phyloP scores from a whole-genome alignment of 2,113 vertebrate species.

The Vicugna pacos region DNA sequence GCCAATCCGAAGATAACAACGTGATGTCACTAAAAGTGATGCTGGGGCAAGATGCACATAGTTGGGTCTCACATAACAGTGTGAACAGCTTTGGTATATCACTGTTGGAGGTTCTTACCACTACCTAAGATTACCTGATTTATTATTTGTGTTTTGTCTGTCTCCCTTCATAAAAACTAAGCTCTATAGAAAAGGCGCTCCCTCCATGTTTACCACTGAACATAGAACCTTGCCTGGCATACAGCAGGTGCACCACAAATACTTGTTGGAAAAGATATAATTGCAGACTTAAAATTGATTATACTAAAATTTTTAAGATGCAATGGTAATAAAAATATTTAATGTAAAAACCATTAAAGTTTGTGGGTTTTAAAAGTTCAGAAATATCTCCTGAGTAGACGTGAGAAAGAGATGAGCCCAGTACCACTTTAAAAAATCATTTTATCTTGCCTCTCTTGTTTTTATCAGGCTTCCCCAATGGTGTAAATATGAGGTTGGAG shows the following conservation, averaged over 20 bases:
- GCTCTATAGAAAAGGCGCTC: not conserved
- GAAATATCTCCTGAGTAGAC: not conserved
- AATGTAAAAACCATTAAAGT: not conserved
- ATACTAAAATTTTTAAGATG: not conserved
- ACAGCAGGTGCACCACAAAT: not conserved
- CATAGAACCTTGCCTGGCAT: not conserved
- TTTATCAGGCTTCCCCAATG: not conserved
- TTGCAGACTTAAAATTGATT: not conserved
- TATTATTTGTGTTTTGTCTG: not conserved
- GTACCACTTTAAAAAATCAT: constrained; percentile 18
- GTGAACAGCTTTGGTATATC: not conserved
- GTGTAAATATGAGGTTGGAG: not conserved
- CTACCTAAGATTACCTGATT: not conserved
- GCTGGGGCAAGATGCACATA: not conserved
- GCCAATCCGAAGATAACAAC: not conserved
- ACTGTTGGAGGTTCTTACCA: not conserved
- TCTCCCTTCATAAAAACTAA: not conserved
- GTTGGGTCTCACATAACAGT: not conserved
- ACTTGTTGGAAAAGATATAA: not conserved
- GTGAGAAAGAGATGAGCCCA: not conserved
- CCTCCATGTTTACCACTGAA: not conserved
- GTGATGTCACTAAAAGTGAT: not conserved
- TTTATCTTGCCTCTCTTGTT: not conserved
- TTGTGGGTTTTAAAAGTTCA: not conserved
- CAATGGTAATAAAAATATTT: not conserved